Evolutionary conservation across 2,888 invertebrate species (phyloP).

Genomic region (Tetheella fluctuosa): DNA sequence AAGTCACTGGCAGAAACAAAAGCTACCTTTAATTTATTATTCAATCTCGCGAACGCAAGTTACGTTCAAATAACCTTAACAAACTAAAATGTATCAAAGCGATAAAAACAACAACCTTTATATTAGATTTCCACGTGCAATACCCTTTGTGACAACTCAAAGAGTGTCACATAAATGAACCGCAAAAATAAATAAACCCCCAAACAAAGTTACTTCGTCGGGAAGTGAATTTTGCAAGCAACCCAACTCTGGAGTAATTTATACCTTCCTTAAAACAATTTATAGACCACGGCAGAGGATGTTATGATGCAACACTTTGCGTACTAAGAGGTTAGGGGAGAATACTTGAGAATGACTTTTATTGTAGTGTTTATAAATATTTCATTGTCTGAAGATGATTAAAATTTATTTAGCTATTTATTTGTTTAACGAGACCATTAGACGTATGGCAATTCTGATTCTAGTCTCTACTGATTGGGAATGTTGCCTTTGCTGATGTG

Average conservation of each 20-base stretch:
- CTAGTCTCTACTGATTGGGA: no score
- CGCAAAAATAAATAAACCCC: slow-evolving; percentile 12
- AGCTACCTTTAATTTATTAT: no score
- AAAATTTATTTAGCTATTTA: no score
- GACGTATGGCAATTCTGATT: no score
- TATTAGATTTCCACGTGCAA: background rate
- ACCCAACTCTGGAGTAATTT: slow-evolving; percentile 13
- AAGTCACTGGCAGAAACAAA: no score
- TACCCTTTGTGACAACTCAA: background rate
- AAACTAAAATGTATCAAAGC: background rate
- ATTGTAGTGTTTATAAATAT: no score
- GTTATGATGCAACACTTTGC: slow-evolving; percentile 9
- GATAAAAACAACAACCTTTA: background rate
- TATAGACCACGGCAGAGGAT: slow-evolving; percentile 6
- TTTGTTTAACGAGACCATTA: no score
- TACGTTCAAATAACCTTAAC: no score
- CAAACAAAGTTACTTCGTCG: slow-evolving; percentile 1
- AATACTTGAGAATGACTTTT: background rate
- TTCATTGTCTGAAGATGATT: no score
- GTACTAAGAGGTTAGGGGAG: background rate
- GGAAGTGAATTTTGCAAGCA: slow-evolving; percentile 11
- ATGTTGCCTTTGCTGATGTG: no score
- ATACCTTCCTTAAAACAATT: slow-evolving; percentile 13
- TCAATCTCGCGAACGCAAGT: no score
- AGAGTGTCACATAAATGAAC: background rate